Evolutionary conservation across 2,113 vertebrate species (phyloP), one percentile per base, ranked within the genome.

Genomic region (Apteryx owenii): DNA sequence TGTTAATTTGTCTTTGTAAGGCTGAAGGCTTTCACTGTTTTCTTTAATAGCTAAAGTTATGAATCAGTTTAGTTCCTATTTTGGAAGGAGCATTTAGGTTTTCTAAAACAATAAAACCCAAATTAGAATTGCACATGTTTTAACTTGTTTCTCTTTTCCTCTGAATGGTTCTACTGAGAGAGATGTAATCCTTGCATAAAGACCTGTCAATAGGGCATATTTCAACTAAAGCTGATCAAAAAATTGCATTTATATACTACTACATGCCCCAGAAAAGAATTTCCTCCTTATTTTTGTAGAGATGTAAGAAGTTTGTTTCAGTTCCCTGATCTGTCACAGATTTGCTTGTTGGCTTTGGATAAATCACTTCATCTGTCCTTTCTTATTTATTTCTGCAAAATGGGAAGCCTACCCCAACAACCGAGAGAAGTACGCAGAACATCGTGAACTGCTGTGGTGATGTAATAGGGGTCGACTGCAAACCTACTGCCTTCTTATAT

Each of bases 1-100:
- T 29, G 17, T 56, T 93, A 85, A 94, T 96, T 95, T 96, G 90
- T 81, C 81, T 77, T 95, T 71, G 19, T 78, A 81, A 95, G 70
- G 65, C 62, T 66, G 56, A 81, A 70, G 15, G 54, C 61, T 88
- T 93, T 79, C 29, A 25, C 77, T 86, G n/a, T 84, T 94, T 89
- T 72, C 42, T 92, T 91, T 81, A 83, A 93, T 88, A 90, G 90
- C 22, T 33, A 6, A 88, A 91, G 38, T 95, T 93, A 84, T 46
- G 75, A 80, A 90, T 95, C 64, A 42, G 29, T 94, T 85, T 58
- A 72, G 20, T n/a, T 96, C 71, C 53, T 78, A 14, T 65, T 84
- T 62, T 94, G 64, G n/a, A 92, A 95, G 42, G n/a, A 81, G 36
- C 21, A 7, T 92, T 92, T 92, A 54, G 22, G 22, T 85, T 95